A percentile compares a stretch with the other conserved stretches of the same genome.
phyloP scores from a whole-genome alignment of 2,888 invertebrate species.

The Synanthedon myopaeformis region DNA sequence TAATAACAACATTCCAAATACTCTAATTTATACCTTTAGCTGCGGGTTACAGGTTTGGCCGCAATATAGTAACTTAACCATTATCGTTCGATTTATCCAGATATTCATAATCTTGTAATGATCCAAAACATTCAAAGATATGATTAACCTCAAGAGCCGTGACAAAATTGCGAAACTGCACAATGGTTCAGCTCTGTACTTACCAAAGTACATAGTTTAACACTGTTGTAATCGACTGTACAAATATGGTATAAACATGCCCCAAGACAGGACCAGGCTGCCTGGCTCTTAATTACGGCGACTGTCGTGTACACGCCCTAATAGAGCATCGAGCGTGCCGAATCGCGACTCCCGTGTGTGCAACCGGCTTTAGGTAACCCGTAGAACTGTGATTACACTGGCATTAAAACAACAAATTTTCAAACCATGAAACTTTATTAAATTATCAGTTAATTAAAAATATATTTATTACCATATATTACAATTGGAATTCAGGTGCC shows the following conservation, averaged over 20 bases:
- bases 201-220: not conserved
- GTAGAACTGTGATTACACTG: not conserved
- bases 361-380: slow-evolving; percentile 4
- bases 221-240: slow-evolving; percentile 10
- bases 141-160: not conserved
- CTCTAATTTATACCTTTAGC: no score
- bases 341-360: slow-evolving; percentile 26
- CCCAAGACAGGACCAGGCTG: slow-evolving; percentile 1
- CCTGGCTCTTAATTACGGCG: slow-evolving; percentile 18
- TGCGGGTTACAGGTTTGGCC: no score
- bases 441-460: no score
- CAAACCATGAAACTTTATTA: not conserved
- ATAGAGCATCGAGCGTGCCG: slow-evolving; percentile 18
- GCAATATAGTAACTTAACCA: not conserved
- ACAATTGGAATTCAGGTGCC: no score
- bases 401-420: slow-evolving; percentile 1
- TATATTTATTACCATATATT: no score
- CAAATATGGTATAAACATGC: slow-evolving; percentile 17
- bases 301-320: slow-evolving; percentile 16
- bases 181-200: not conserved
- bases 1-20: no score
- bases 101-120: not conserved
- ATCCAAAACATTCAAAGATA: not conserved
- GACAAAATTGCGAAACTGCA: not conserved
- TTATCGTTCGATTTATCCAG: not conserved